Evolutionary conservation across 1,140 invertebrate genomes (phyloP), one percentile per base, ranked within the genome.

Genomic region (Druon quercuslanigerum): DNA sequence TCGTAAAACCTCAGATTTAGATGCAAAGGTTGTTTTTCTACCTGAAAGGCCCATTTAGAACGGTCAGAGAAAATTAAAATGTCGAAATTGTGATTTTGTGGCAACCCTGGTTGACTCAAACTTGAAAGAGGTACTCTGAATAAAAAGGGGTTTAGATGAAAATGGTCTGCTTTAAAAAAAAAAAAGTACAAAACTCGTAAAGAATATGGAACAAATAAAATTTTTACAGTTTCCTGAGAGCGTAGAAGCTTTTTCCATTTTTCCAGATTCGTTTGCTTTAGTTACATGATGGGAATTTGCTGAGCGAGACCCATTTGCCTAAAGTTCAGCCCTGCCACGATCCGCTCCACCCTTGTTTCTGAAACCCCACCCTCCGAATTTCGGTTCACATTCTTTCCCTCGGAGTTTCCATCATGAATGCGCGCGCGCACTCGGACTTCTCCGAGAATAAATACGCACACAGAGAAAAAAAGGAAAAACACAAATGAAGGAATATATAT

Each of bases 291-390:
- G 57, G 25, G 57, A 66, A 66, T 66, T 66, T n/a, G 60, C 25
- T 66, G 25, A 66, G 60, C 60, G 60, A 66, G 60, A 46, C n/a
- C 60, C 60, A 66, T 66, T 66, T 66, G 60, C 33, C 60, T 33
- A 66, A 66, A 66, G 60, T 66, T 66, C 60, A 66, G 60, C 60
- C 60, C 60, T 66, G 60, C 25, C 25, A 66, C 11, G 25, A 46
- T 66, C 57, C 60, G 54, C 76, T 73, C 71, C 56, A 77, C 57
- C 72, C 60, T 73, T 54, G 52, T 46, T 77, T 77, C 16, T 7
- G 54, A 73, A 77, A 73, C 72, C 73, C 72, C 76, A 77, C 76
- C 76, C 72, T 46, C 8, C 17, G 50, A 20, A 40, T 56, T 60
- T 71, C 51, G 11, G 71, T 54, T 71, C 17, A 51, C 46, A 71